Conservation (phyloP, 2,888 invertebrate species). For the Ernsta delagoae region DNA sequence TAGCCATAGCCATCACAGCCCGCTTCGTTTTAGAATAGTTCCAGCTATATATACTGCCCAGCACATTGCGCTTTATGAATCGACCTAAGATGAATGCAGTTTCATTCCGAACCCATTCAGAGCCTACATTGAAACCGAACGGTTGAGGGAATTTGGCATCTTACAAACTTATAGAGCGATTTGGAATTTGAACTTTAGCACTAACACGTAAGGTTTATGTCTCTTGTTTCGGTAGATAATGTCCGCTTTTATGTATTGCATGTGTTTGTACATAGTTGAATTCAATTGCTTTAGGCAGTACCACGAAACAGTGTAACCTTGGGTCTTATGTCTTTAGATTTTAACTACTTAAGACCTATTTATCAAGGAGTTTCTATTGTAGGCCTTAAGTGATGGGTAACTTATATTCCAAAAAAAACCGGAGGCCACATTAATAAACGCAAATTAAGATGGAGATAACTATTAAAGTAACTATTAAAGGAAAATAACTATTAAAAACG, state of each 20-base stretch:
- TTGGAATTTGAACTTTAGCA: constrained; percentile 6
- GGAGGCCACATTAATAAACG: too few species aligned
- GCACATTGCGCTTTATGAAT: constrained; percentile 51
- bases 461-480: too few species aligned
- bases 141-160: constrained; percentile 26
- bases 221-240: background rate
- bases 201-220: constrained; percentile 15
- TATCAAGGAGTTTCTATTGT: background rate
- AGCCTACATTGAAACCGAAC: constrained; percentile 27
- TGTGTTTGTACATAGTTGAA: constrained; percentile 28
- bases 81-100: constrained; percentile 44
- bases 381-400: too few species aligned
- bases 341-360: constrained; percentile 9
- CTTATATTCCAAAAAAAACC: too few species aligned
- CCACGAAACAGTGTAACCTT: constrained; percentile 22
- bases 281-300: constrained; percentile 32
- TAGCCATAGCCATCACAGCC: constrained; percentile 56
- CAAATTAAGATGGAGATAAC: too few species aligned
- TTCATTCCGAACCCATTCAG: constrained; percentile 43
- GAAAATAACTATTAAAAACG: too few species aligned
- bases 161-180: constrained; percentile 9
- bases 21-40: constrained; percentile 58
- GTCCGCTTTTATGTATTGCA: constrained; percentile 18
- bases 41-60: constrained; percentile 46
- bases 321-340: constrained; percentile 26